Evolutionary conservation across 2,797 vertebrate genomes (phyloP).

Genomic region (Cossypha polioptera): DNA sequence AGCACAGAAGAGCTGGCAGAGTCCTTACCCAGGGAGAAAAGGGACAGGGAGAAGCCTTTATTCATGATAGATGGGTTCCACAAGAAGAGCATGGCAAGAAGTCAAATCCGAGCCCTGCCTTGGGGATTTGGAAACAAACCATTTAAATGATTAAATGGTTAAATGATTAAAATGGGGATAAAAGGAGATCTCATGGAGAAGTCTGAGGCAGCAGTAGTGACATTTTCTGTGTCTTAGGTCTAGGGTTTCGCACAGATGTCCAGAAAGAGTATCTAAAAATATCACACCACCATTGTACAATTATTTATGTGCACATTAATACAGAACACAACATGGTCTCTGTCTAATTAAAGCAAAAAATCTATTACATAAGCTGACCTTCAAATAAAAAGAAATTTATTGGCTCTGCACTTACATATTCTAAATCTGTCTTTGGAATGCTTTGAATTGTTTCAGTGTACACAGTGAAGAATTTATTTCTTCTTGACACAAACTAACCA

Average conservation of each 20-base stretch:
- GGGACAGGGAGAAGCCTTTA: not conserved
- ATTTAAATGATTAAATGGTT: not conserved
- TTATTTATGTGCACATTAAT: not conserved
- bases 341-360: not conserved
- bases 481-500: not conserved
- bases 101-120: not conserved
- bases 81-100: accelerated
- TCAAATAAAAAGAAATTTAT: not conserved
- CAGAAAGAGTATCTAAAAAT: not conserved
- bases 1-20: not conserved
- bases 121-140: not conserved
- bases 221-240: not conserved
- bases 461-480: not conserved
- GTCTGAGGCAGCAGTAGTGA: not conserved
- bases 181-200: not conserved
- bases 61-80: not conserved
- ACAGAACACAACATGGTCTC: not conserved
- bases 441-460: not conserved
- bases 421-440: not conserved
- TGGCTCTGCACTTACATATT: not conserved
- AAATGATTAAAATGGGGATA: not conserved
- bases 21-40: not conserved
- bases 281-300: not conserved
- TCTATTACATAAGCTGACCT: not conserved
- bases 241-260: not conserved